Evolutionary conservation across 2,797 vertebrate species (phyloP).

Genomic region (Bradypodion pumilum): DNA sequence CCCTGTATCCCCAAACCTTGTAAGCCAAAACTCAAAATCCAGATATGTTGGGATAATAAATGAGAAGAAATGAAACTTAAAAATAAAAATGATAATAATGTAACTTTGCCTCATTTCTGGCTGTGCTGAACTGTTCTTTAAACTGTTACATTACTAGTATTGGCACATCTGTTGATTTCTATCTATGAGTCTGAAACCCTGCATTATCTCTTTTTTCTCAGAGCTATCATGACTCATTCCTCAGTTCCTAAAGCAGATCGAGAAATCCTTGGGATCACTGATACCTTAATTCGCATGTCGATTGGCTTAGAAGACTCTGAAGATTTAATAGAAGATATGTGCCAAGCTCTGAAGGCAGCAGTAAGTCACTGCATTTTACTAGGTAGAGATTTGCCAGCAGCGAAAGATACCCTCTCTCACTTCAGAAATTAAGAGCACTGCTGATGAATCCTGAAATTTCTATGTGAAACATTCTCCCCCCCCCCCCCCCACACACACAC

Average conservation of each 20-base stretch:
- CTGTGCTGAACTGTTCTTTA: too few relatives aligned
- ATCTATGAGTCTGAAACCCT: not conserved
- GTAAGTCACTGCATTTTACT: not conserved
- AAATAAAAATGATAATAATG: too few relatives aligned
- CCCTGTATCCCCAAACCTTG: too few relatives aligned
- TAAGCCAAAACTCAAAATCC: too few relatives aligned
- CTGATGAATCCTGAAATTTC: too few relatives aligned
- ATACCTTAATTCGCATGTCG: slow-evolving; percentile 90
- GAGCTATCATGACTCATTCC: slow-evolving; percentile 91
- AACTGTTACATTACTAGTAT: too few relatives aligned
- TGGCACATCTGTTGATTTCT: not conserved
- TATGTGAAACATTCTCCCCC: too few relatives aligned
- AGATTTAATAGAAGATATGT: slow-evolving; percentile 86
- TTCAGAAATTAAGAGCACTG: not conserved
- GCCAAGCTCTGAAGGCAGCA: slow-evolving; percentile 63
- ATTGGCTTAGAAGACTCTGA: slow-evolving; percentile 89
- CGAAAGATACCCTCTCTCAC: not conserved
- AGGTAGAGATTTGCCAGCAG: not conserved
- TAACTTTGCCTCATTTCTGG: too few relatives aligned
- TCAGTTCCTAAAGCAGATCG: slow-evolving; percentile 85
- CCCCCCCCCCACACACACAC: too few relatives aligned
- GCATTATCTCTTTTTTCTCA: slow-evolving; percentile 55
- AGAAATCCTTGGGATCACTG: slow-evolving; percentile 84
- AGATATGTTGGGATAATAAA: too few relatives aligned
- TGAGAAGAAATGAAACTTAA: too few relatives aligned